Base-by-base conservation (phyloP, 2,797 vertebrate genomes). In the Geotrypetes seraphini region DNA sequence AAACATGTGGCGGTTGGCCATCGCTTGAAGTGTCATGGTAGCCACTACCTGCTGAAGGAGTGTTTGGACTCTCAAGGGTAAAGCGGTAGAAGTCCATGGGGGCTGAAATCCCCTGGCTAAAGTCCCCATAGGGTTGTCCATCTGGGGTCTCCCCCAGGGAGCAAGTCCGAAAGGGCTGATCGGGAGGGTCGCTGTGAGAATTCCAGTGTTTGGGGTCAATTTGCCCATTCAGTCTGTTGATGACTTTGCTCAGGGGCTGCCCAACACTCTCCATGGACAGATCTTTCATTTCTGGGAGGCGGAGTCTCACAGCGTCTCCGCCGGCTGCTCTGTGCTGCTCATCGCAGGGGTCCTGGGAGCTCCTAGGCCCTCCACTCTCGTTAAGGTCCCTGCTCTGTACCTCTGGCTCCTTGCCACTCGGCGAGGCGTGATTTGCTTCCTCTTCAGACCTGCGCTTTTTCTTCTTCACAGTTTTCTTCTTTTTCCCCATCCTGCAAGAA, bases 11-110 rank as follows among this genome's bases (percentile, higher is more conserved):
- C 50, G 86, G 67, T 84, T 91, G 82, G 78, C 92, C 57, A 86
- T 74, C 49, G 90, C 87, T 79, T 96, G 92, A 10, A 99, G 71
- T 1, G 88, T 97, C 95, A 96, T 96, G 33, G 90, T 87, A 25
- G 87, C 95, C 44, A 86, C 93, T 63, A 96, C 92, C 47, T 75
- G 85, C 22, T 83, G 84, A 26, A 93, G 62, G 47, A 95, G 83
- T 5, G 59, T 83, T 81, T 91, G 91, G 75, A 97, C 88, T 86
- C 86, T 86, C 71, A 1, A 86, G 3, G 86, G 92, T 85, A 96
- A 93, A 88, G 83, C 82, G 72, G 89, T 88, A 85, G 78, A 88
- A 73, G 75, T 92, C 89, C 71, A 84, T 74, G 25, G 78, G 69
- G 61, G 84, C 61, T 63, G 75, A 78, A 67, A 78, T 57, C 40